These are phyloP conservation scores for Discoglossus pictus DNA, from an alignment of 2,797 vertebrate genomes.

Conservation along the genomic window DNA sequence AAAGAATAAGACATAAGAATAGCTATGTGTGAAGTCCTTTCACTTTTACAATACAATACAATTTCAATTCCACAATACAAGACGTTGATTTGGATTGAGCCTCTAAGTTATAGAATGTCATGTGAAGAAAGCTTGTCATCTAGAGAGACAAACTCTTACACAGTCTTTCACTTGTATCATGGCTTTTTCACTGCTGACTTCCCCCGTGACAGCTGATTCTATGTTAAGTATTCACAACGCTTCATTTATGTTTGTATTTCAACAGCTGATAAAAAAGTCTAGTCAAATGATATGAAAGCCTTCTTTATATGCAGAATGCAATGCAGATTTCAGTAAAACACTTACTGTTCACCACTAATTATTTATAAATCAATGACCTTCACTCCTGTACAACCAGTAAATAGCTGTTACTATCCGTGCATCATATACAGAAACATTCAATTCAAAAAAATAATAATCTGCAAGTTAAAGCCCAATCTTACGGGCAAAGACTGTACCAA, in stretches of 20 bases:
- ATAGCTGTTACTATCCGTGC: background rate
- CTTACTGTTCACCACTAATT: no score
- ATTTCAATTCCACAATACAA: no score
- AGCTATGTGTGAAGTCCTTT: no score
- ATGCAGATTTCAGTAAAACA: background rate
- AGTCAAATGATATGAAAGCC: background rate
- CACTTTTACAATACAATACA: no score
- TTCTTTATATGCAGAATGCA: background rate
- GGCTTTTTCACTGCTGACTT: conserved; percentile 70
- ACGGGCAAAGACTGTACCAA: no score
- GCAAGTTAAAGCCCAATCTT: no score
- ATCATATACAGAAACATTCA: no score
- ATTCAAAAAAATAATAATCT: no score
- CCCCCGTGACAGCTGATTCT: conserved; percentile 74
- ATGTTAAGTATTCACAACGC: conserved; percentile 75
- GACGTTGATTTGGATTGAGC: background rate
- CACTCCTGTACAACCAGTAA: background rate
- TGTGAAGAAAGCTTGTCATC: conserved; percentile 77
- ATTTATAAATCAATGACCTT: background rate
- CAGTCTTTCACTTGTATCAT: conserved; percentile 77
- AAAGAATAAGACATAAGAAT: no score
- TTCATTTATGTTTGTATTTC: conserved; percentile 57
- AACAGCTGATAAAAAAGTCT: background rate
- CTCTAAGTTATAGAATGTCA: conserved; percentile 77
- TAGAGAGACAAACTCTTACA: conserved; percentile 70